phyloP scores from a whole-genome alignment of 2,797 vertebrate species.

The Aratinga solstitialis region DNA sequence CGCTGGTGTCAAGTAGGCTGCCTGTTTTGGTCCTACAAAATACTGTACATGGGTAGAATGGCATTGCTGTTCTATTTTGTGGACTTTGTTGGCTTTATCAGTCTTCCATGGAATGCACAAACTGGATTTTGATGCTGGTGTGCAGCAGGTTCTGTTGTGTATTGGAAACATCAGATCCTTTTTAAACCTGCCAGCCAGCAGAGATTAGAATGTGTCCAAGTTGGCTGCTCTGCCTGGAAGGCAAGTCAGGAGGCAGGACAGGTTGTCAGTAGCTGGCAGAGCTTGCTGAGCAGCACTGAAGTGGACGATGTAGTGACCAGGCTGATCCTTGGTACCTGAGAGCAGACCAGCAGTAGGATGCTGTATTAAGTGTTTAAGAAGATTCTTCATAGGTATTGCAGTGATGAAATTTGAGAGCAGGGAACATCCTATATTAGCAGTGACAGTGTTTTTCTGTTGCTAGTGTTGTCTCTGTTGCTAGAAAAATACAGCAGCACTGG shows the following conservation, averaged over 20 bases:
- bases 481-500: not conserved
- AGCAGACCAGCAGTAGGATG: not conserved
- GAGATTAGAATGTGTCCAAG: accelerated
- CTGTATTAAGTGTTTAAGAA: not conserved
- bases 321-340: not conserved
- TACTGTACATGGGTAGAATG: not conserved
- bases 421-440: not conserved
- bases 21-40: not conserved
- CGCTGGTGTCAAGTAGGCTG: not conserved
- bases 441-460: not conserved
- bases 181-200: not conserved
- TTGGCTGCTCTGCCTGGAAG: not conserved
- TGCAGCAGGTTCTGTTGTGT: not conserved
- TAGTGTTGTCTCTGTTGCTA: not conserved
- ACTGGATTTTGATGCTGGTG: not conserved
- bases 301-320: not conserved
- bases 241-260: not conserved
- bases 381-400: not conserved
- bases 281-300: not conserved
- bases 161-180: not conserved
- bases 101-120: not conserved
- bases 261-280: not conserved
- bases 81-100: not conserved
- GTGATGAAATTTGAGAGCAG: not conserved
- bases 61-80: not conserved